phyloP scores from a whole-genome alignment of 2,113 vertebrate genomes.

The Rhinolophus sinicus region DNA sequence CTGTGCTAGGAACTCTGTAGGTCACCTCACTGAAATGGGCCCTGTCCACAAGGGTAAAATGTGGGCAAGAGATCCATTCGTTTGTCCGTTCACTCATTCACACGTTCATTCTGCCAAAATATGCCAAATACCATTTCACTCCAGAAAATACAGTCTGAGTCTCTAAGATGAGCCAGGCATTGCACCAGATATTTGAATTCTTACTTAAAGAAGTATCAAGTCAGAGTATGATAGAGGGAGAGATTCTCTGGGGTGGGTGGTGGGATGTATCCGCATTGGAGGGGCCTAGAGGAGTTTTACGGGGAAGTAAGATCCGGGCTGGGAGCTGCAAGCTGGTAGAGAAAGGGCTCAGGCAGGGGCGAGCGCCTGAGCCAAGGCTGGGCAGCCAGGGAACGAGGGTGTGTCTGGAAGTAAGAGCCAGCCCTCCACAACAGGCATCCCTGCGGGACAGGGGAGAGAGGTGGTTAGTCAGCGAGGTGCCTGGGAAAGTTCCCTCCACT shows the following conservation, averaged over 20 bases:
- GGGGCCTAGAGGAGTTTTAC: neutral
- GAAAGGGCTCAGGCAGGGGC: neutral
- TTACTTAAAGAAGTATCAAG: neutral
- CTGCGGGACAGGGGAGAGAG: neutral
- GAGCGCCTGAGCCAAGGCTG: neutral
- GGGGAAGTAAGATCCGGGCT: neutral
- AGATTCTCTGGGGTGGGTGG: neutral
- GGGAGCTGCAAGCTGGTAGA: neutral
- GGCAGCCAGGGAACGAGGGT: neutral
- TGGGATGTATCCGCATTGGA: neutral
- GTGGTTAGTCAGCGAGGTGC: neutral
- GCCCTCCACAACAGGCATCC: neutral
- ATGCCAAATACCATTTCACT: neutral
- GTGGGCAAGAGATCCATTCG: neutral
- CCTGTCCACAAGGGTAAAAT: neutral
- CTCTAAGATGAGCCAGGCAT: neutral
- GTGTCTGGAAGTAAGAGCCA: neutral
- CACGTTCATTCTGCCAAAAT: neutral
- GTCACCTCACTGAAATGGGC: neutral
- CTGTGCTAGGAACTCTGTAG: neutral
- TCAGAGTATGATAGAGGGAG: neutral
- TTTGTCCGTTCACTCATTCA: neutral
- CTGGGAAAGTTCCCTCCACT: neutral
- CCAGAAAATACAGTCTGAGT: neutral
- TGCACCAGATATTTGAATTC: neutral